Base-by-base conservation (phyloP, 2,888 invertebrate species). In the Halocaridina rubra region DNA sequence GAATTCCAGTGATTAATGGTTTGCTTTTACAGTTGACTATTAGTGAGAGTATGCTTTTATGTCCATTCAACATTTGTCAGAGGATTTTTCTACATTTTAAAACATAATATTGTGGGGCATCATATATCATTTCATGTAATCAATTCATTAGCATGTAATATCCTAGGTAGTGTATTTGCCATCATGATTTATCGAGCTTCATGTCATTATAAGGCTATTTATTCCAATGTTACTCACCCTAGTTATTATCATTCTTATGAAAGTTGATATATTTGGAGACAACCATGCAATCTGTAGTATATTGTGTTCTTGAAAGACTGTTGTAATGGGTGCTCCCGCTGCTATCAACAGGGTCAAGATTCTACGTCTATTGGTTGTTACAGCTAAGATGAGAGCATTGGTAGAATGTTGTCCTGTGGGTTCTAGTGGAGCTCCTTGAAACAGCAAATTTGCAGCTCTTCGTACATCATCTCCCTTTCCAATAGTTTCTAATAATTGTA, bases 151-250 rank as follows among this genome's bases (percentile, higher is more conserved):
- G n/a, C n/a, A n/a, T n/a, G n/a, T n/a, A n/a, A n/a, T n/a, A n/a
- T n/a, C n/a, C n/a, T n/a, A n/a, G n/a, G n/a, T n/a, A n/a, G n/a
- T n/a, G n/a, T n/a, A n/a, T n/a, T n/a, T n/a, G n/a, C n/a, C n/a
- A n/a, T n/a, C n/a, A n/a, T n/a, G n/a, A n/a, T n/a, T n/a, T n/a
- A n/a, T n/a, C n/a, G n/a, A n/a, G n/a, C n/a, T n/a, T n/a, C n/a
- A n/a, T n/a, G n/a, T n/a, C n/a, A n/a, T n/a, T n/a, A n/a, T n/a
- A n/a, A n/a, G n/a, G n/a, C n/a, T n/a, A n/a, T n/a, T n/a, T n/a
- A n/a, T n/a, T n/a, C n/a, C n/a, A n/a, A n/a, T n/a, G n/a, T 8
- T 71, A 77, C 79, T 46, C 27, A 79, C 79, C 29, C 27, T 39
- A 4, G 53, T 69, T 16, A 79, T 69, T 46, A 67, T 32, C 7